phyloP scores from a whole-genome alignment of 2,888 invertebrate genomes.

The Drosophila maculinotata region DNA sequence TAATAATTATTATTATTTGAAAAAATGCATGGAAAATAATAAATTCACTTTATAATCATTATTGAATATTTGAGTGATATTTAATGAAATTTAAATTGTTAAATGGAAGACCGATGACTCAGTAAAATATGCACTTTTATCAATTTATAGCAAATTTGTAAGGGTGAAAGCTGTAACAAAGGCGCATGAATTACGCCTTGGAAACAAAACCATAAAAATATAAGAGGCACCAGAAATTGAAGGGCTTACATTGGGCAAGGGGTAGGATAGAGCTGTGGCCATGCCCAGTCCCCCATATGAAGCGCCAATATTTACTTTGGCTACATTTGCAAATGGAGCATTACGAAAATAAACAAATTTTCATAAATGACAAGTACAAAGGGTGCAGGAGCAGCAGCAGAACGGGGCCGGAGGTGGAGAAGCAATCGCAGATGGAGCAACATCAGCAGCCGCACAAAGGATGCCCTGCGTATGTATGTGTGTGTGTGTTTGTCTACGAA shows the following conservation, averaged over 20 bases:
- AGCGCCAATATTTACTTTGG: conserved; percentile 81
- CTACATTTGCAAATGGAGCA: conserved; percentile 81
- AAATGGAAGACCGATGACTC: conserved; percentile 23
- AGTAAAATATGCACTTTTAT: conserved; percentile 37
- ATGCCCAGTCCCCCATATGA: conserved; percentile 53
- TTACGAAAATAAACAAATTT: conserved; percentile 82
- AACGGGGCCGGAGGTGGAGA: conserved; percentile 4
- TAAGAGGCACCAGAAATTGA: conserved; percentile 12
- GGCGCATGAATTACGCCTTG: conserved; percentile 69
- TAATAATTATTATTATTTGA: conserved; percentile 30
- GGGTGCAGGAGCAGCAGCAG: conserved; percentile 34
- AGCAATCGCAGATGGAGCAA: conserved; percentile 38
- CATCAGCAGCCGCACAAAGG: conserved; percentile 61
- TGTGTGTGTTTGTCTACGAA: conserved; percentile 54
- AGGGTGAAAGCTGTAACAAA: conserved; percentile 42
- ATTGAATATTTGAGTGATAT: conserved; percentile 40
- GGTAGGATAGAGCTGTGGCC: conserved; percentile 15
- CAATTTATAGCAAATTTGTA: conserved; percentile 36
- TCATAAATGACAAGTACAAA: conserved; percentile 81
- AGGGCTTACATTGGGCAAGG: background rate
- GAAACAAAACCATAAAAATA: conserved; percentile 68
- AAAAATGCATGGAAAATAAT: conserved; percentile 26
- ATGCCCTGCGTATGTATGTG: conserved; percentile 41
- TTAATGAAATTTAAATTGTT: conserved; percentile 12
- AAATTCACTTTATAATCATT: conserved; percentile 31